Conservation (phyloP, 2,888 invertebrate genomes). For the Ceratothoa steindachneri region DNA sequence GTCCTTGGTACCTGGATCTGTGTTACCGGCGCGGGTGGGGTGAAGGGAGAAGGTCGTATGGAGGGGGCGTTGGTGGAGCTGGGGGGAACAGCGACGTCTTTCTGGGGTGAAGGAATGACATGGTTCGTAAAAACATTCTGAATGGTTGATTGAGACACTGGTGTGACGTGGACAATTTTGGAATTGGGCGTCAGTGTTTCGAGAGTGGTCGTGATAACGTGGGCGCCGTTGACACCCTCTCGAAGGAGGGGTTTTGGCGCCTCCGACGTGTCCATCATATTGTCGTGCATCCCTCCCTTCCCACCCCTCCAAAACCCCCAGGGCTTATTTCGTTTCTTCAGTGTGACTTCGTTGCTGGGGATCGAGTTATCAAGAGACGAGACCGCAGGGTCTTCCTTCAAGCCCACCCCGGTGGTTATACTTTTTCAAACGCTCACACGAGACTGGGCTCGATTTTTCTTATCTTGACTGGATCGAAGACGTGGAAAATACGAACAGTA, state of each 20-base stretch:
- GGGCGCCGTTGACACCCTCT: background rate
- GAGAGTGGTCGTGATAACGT: background rate
- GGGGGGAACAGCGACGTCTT: background rate
- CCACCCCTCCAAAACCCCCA: slow-evolving; percentile 7
- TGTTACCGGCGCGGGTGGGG: background rate
- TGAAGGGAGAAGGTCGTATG: background rate
- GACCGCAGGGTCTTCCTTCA: no score
- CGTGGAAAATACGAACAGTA: no score
- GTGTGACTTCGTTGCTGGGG: background rate
- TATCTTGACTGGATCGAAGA: no score
- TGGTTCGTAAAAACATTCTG: background rate
- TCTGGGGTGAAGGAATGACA: background rate
- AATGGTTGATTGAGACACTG: background rate
- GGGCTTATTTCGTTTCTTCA: slow-evolving; percentile 10
- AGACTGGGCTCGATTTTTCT: no score
- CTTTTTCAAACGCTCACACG: no score
- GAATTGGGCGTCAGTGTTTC: background rate
- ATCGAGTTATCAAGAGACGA: no score
- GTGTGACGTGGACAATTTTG: slow-evolving; percentile 2
- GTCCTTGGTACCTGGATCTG: slow-evolving; percentile 8
- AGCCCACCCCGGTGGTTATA: no score
- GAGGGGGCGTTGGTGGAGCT: background rate
- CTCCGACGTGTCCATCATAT: slow-evolving; percentile 13
- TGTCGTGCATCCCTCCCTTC: slow-evolving; percentile 10
- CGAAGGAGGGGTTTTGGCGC: slow-evolving; percentile 2